Percentiles rank a stretch among this genome's conserved stretches.
Evolutionary conservation across 2,113 vertebrate species (phyloP).

Genomic region (Xiphias gladius): DNA sequence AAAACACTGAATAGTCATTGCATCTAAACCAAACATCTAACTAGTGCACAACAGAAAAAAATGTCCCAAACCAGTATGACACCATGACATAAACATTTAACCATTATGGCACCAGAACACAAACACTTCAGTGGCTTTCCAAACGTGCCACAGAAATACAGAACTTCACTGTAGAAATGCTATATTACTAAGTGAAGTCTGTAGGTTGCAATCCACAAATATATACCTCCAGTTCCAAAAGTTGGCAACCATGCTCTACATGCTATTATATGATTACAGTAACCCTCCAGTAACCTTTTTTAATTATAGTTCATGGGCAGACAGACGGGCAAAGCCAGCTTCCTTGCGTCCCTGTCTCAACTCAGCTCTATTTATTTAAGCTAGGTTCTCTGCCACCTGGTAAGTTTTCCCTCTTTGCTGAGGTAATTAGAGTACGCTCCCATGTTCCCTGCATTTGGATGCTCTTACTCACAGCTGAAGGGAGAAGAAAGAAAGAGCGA

Average conservation of each 20-base stretch:
- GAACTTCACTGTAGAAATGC: neutral
- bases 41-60: neutral
- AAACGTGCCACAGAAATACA: constrained; percentile 9
- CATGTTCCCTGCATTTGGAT: constrained; percentile 37
- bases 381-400: constrained; percentile 59
- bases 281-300: constrained; percentile 47
- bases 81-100: constrained; percentile 20
- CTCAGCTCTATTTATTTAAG: constrained; percentile 66
- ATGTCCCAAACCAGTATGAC: neutral
- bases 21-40: neutral
- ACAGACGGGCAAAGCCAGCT: constrained; percentile 46
- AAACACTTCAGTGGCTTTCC: neutral
- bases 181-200: neutral
- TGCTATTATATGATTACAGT: constrained; percentile 62
- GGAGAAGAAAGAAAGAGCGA: constrained; percentile 4
- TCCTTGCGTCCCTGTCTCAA: constrained; percentile 46
- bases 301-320: constrained; percentile 60
- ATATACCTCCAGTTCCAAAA: neutral
- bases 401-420: constrained; percentile 62
- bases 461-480: constrained; percentile 31
- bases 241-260: constrained; percentile 6
- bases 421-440: constrained; percentile 55
- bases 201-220: constrained; percentile 13
- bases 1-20: neutral
- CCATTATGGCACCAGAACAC: constrained; percentile 1